Conservation (phyloP, 2,888 invertebrate species). For the Dynastes hyllus region DNA sequence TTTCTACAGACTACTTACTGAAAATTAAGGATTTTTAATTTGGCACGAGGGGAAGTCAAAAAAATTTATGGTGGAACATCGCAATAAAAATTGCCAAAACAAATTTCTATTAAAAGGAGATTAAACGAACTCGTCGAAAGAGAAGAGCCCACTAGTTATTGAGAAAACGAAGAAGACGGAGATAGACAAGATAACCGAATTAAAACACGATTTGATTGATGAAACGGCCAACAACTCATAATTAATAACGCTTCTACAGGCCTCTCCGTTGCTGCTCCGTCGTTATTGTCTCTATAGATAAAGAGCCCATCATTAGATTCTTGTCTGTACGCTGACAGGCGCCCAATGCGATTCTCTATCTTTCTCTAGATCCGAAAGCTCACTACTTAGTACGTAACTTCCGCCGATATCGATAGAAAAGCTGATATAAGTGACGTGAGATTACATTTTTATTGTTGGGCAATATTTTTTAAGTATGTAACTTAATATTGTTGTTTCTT, state of each 20-base stretch:
- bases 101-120: slow-evolving; percentile 2
- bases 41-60: too few species aligned
- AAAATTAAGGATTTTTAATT: too few species aligned
- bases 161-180: background rate
- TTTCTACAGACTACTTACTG: too few species aligned
- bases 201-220: slow-evolving; percentile 22
- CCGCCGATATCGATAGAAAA: slow-evolving; percentile 16
- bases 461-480: too few species aligned
- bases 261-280: background rate
- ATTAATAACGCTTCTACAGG: slow-evolving; percentile 19
- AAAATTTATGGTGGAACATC: too few species aligned
- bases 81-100: background rate
- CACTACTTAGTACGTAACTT: background rate
- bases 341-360: background rate
- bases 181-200: background rate
- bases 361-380: background rate
- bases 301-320: slow-evolving; percentile 11
- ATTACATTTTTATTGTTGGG: too few species aligned
- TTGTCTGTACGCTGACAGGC: slow-evolving; percentile 6
- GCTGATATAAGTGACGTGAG: too few species aligned
- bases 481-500: too few species aligned
- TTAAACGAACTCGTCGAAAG: background rate
- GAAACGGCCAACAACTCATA: slow-evolving; percentile 2
- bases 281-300: background rate
- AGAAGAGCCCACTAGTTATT: background rate